Evolutionary conservation across 2,113 vertebrate genomes (phyloP).

Genomic region (Cyanistes caeruleus): DNA sequence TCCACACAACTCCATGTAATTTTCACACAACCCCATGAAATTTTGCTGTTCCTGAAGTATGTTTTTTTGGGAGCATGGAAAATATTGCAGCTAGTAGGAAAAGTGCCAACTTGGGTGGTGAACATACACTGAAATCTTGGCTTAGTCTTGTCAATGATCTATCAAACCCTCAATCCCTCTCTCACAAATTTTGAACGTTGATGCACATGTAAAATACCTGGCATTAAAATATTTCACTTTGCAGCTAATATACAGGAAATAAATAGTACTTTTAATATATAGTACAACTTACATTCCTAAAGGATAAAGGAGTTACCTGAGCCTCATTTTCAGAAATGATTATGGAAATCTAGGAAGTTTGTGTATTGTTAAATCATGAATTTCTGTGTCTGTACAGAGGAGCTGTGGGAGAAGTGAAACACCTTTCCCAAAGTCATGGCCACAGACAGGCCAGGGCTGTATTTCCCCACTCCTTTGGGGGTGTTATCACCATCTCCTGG

Average conservation of each 20-base stretch:
- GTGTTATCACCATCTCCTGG: background rate
- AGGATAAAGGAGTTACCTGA: background rate
- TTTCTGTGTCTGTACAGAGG: background rate
- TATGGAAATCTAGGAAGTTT: background rate
- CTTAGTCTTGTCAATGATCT: background rate
- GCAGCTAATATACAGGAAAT: background rate
- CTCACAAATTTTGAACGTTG: background rate
- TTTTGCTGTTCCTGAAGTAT: background rate
- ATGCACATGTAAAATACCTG: background rate
- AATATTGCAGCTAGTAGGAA: background rate
- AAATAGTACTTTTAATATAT: background rate
- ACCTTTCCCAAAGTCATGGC: background rate
- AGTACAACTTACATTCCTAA: background rate
- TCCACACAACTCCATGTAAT: background rate
- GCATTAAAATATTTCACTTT: background rate
- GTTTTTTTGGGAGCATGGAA: background rate
- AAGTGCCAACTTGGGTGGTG: background rate
- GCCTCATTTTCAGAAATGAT: background rate
- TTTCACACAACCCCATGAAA: background rate
- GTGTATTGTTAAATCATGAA: background rate
- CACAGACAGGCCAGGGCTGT: background rate
- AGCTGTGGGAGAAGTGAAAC: background rate
- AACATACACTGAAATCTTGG: background rate
- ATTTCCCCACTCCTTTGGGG: background rate
- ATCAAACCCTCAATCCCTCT: background rate